Evolutionary conservation across 2,888 invertebrate genomes (phyloP).

Genomic region (Agrochola litura): DNA sequence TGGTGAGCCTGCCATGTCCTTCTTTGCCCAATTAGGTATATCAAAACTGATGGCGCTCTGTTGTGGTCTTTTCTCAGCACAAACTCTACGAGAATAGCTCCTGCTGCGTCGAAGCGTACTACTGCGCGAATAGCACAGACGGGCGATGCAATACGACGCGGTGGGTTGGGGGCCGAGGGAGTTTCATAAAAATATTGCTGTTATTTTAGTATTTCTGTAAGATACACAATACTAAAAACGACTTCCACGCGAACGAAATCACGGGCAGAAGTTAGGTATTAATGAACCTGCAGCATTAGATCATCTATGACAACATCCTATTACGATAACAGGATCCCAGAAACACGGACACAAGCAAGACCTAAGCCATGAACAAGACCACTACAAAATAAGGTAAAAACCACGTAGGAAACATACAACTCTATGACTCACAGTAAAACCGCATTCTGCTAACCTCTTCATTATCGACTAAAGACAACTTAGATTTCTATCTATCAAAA

Average conservation of each 20-base stretch:
- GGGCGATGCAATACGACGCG: too few species aligned
- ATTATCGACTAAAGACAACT: constrained; percentile 22
- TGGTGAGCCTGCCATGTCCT: not conserved
- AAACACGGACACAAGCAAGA: not conserved
- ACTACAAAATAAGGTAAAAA: constrained; percentile 21
- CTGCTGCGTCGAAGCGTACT: too few species aligned
- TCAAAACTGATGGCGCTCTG: not conserved
- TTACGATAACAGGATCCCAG: not conserved
- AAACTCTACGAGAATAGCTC: too few species aligned
- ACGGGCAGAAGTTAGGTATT: not conserved
- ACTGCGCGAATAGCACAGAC: not conserved
- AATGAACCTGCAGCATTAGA: not conserved
- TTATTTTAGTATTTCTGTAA: not conserved
- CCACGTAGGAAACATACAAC: constrained; percentile 12
- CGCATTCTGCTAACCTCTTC: constrained; percentile 29
- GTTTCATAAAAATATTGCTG: not conserved
- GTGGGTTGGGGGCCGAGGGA: too few species aligned
- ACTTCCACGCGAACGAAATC: not conserved
- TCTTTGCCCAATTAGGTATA: not conserved
- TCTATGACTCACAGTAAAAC: constrained; percentile 30
- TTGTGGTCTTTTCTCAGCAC: too few species aligned
- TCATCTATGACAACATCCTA: not conserved
- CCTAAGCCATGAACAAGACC: constrained; percentile 24
- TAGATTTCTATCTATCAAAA: constrained; percentile 34
- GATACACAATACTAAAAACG: too few species aligned